These are phyloP conservation scores for Megastigmus dorsalis DNA, from an alignment of 2,888 invertebrate genomes.

Conservation along the genomic window DNA sequence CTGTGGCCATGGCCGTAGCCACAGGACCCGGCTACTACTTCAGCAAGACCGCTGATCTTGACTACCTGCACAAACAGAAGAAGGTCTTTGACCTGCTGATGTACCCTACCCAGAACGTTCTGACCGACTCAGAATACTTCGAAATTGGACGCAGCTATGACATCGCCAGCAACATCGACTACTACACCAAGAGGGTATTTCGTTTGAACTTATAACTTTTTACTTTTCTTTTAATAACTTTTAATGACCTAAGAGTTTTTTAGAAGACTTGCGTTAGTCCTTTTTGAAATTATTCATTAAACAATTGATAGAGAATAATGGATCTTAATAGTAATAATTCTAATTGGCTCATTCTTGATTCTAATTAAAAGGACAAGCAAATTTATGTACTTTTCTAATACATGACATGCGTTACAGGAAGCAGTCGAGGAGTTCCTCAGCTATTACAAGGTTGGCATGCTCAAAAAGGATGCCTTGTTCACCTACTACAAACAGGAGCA, in stretches of 20 bases:
- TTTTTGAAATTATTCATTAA: no score
- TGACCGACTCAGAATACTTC: constrained; percentile 66
- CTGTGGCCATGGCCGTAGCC: constrained; percentile 17
- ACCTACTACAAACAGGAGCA: constrained; percentile 80
- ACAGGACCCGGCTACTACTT: constrained; percentile 35
- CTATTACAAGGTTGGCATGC: constrained; percentile 73
- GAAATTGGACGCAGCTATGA: constrained; percentile 67
- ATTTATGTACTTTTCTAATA: neutral
- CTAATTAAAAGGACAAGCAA: neutral
- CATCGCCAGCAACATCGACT: constrained; percentile 65
- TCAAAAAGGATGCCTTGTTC: constrained; percentile 79
- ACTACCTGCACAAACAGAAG: constrained; percentile 70
- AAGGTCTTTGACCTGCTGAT: constrained; percentile 70
- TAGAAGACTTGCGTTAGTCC: no score
- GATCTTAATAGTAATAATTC: no score
- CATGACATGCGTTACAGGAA: no score
- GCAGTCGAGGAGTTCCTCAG: constrained; percentile 66
- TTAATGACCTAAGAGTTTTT: no score
- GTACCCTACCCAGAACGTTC: constrained; percentile 65
- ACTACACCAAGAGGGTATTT: constrained; percentile 67
- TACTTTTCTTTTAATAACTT: neutral
- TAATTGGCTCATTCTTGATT: no score
- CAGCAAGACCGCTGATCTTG: constrained; percentile 68
- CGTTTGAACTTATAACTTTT: neutral
- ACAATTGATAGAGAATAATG: no score